Base-by-base conservation (phyloP, 2,113 vertebrate genomes). In the Carlito syrichta region DNA sequence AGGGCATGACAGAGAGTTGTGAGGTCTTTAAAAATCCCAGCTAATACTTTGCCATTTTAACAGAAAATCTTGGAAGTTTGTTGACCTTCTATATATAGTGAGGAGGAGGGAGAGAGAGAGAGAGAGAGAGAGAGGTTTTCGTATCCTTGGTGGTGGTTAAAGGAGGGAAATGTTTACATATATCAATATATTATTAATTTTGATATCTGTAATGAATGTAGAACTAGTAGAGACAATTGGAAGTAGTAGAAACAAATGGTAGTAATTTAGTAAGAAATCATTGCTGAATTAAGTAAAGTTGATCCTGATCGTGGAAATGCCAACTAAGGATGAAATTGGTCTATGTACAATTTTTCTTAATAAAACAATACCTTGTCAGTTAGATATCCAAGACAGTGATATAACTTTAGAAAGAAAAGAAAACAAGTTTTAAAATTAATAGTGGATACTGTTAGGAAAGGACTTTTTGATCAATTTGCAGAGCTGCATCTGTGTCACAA, bases 321-420 rank as follows among this genome's bases (percentile, higher is more conserved):
- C 58, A 77, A 66, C 23, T 82, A 54, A 50, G 4, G 27, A 45
- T 71, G n/a, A 71, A 68, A 60, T 38, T 3, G 4, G 12, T 38
- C 60, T 62, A 60, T 86, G 3, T 68, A 54, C 4, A 43, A 22
- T 13, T 62, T 5, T 93, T 92, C 22, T 94, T 68, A 85, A 58
- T 69, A 45, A 95, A 82, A 82, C 3, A 54, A 1, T 12, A 5
- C 0, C 1, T 45, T 86, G 23, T 6, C 69, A 82, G 9, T n/a
- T 48, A 45, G 2, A 50, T 43, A 48, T n/a, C 17, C 3, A 27
- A 19, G 27, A 58, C 0, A 40, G 11, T 66, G 1, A 19, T 3
- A 63, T 17, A 83, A 91, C 20, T 38, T 90, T 45, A 86, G 1
- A 90, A 56, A 66, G 11, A 62, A 90, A 69, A 0, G 14, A 3